A percentile compares a stretch with the other conserved stretches of the same genome.
phyloP scores from a whole-genome alignment of 2,113 vertebrate genomes.

The Pardalotus punctatus region DNA sequence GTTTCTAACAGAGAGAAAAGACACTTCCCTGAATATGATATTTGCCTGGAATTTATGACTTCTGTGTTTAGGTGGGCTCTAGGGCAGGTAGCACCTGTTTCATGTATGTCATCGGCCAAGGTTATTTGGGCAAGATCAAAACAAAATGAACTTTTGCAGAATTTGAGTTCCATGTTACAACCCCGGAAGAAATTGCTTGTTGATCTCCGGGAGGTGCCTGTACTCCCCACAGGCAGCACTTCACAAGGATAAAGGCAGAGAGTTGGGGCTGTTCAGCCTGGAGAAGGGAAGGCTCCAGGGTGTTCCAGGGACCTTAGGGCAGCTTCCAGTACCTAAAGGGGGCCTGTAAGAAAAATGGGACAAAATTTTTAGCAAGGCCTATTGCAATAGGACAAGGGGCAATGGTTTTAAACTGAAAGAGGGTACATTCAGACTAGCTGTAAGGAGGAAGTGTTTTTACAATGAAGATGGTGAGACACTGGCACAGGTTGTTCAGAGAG shows the following conservation, averaged over 20 bases:
- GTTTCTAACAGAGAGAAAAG: background rate
- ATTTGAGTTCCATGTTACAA: background rate
- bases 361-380: background rate
- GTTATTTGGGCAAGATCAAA: background rate
- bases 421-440: background rate
- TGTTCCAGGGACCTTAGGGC: background rate
- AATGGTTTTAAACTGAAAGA: background rate
- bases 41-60: background rate
- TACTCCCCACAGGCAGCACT: background rate
- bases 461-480: background rate
- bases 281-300: background rate
- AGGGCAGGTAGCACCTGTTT: background rate
- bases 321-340: background rate
- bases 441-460: background rate
- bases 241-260: background rate
- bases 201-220: background rate
- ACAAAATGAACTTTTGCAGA: background rate
- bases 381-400: background rate
- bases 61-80: background rate
- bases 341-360: background rate
- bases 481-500: background rate
- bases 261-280: background rate
- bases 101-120: background rate
- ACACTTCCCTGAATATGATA: background rate
- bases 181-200: background rate